phyloP scores from a whole-genome alignment of 2,113 vertebrate genomes.

The Phrynocephalus versicolor region DNA sequence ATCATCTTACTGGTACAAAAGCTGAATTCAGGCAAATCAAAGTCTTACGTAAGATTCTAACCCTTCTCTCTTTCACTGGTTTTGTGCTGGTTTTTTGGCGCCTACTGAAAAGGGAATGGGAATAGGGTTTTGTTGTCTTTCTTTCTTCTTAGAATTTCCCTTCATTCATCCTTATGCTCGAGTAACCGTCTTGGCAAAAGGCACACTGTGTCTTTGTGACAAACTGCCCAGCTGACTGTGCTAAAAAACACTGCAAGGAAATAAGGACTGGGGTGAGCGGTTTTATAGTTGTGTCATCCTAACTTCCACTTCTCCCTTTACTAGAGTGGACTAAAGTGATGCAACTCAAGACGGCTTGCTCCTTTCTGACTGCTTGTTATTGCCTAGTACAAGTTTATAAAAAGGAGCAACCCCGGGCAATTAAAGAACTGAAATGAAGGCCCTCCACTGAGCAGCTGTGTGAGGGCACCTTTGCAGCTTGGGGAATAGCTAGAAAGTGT shows the following conservation, averaged over 20 bases:
- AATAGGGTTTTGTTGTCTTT: not conserved
- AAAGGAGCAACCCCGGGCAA: not conserved
- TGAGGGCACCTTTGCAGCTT: too few relatives aligned
- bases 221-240: not conserved
- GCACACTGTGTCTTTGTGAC: not conserved
- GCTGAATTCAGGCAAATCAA: too few relatives aligned
- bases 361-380: not conserved
- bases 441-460: not conserved
- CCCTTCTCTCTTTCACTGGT: not conserved
- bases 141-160: not conserved
- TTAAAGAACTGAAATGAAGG: not conserved
- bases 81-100: not conserved
- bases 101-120: not conserved
- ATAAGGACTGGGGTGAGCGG: not conserved
- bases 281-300: not conserved
- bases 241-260: not conserved
- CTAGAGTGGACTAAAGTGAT: not conserved
- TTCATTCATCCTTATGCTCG: not conserved
- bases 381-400: not conserved
- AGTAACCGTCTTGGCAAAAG: not conserved
- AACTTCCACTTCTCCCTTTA: not conserved
- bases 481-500: not conserved
- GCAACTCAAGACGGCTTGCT: not conserved
- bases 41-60: not conserved
- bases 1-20: not conserved